Conservation (phyloP, 2,888 invertebrate species). For the Nomada lathburiana region DNA sequence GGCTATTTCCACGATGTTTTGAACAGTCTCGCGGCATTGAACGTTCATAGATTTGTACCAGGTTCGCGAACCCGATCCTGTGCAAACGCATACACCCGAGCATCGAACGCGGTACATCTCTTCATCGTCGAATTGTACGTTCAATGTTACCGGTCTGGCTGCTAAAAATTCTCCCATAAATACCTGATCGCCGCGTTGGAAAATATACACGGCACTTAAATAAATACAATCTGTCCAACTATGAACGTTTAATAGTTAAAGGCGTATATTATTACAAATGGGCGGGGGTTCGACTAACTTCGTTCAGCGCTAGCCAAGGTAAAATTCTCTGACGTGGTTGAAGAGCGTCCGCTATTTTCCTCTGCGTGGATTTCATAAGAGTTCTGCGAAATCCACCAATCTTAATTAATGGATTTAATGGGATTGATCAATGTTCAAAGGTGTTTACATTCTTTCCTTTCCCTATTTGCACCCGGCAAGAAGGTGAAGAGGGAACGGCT, state of each 20-base stretch:
- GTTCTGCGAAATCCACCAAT: conserved; percentile 56
- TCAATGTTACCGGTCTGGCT: conserved; percentile 95
- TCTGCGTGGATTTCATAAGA: conserved; percentile 52
- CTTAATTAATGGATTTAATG: conserved; percentile 27
- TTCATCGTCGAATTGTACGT: conserved; percentile 91
- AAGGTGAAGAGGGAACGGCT: neutral
- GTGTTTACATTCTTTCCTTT: conserved; percentile 15
- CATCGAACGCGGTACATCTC: conserved; percentile 93
- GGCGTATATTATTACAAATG: neutral
- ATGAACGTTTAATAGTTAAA: neutral
- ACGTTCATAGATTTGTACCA: conserved; percentile 88
- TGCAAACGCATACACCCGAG: conserved; percentile 96
- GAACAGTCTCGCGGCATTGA: conserved; percentile 55
- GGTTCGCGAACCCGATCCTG: conserved; percentile 97
- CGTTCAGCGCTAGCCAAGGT: conserved; percentile 70
- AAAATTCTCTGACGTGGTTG: conserved; percentile 61
- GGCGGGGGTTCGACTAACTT: conserved; percentile 52
- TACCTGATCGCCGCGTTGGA: conserved; percentile 86
- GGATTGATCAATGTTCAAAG: conserved; percentile 11
- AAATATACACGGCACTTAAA: neutral
- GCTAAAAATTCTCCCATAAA: conserved; percentile 98
- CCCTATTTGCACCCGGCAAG: too few relatives aligned
- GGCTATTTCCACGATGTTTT: conserved; percentile 68
- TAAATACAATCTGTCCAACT: too few relatives aligned
- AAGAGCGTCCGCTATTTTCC: conserved; percentile 62